Evolutionary conservation across 2,797 vertebrate genomes (phyloP).

Genomic region (Eidolon dupreanum): DNA sequence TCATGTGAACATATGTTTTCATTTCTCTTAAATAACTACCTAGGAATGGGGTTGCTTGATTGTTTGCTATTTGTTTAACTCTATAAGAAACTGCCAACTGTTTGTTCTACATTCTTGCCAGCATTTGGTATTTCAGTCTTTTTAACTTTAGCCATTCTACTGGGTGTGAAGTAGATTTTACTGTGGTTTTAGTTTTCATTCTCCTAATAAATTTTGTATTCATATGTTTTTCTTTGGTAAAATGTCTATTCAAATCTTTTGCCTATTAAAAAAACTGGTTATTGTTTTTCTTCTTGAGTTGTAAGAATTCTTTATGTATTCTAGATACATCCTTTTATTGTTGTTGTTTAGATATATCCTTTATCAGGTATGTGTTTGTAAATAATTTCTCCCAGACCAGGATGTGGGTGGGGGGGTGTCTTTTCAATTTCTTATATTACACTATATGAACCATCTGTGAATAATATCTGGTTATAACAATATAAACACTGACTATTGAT

Average conservation of each 20-base stretch:
- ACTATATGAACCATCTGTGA: neutral
- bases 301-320: conserved; percentile 16
- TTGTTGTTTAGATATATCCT: neutral
- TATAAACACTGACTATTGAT: neutral
- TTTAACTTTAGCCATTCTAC: neutral
- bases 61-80: neutral
- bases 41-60: neutral
- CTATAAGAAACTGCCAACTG: neutral
- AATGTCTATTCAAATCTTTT: neutral
- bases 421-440: neutral
- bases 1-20: neutral
- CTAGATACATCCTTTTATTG: neutral
- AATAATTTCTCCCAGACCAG: neutral
- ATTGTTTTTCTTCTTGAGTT: neutral
- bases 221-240: neutral
- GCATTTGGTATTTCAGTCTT: neutral
- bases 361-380: neutral
- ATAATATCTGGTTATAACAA: neutral
- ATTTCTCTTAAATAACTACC: conserved; percentile 14
- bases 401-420: neutral
- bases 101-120: neutral
- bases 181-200: neutral
- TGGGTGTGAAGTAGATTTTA: neutral
- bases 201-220: neutral
- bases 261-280: neutral